phyloP scores from a whole-genome alignment of 2,797 vertebrate genomes.

The Urocyon cinereoargenteus region DNA sequence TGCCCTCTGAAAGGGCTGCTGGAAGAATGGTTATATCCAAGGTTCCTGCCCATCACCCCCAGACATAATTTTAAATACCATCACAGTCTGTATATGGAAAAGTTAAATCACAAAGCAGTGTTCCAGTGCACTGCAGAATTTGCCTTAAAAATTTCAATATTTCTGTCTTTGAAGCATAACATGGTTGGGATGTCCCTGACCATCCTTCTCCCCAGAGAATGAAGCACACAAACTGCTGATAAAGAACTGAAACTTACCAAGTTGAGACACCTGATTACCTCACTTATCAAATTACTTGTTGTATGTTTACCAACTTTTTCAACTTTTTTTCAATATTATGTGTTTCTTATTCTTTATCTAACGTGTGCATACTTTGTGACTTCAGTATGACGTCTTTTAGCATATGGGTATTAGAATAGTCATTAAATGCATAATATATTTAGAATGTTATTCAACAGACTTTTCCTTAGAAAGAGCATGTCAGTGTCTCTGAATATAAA shows the following conservation, averaged over 20 bases:
- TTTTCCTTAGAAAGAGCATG: background rate
- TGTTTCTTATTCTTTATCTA: background rate
- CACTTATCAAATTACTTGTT: background rate
- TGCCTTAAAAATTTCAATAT: background rate
- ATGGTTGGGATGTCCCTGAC: background rate
- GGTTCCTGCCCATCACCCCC: background rate
- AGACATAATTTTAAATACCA: background rate
- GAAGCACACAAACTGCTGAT: background rate
- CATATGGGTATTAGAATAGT: background rate
- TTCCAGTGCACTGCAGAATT: background rate
- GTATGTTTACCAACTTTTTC: background rate
- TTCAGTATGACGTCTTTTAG: background rate
- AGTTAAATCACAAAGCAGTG: background rate
- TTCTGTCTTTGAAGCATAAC: background rate
- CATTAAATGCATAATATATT: background rate
- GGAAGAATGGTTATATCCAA: background rate
- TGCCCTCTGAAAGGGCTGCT: background rate
- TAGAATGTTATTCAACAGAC: constrained; percentile 5
- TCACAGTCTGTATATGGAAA: background rate
- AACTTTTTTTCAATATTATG: background rate
- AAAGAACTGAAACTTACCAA: background rate
- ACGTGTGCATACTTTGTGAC: background rate
- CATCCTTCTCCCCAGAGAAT: background rate
- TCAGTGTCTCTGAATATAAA: background rate
- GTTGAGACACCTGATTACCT: background rate